phyloP scores from a whole-genome alignment of 2,113 vertebrate species.

The Marmota flaviventris region DNA sequence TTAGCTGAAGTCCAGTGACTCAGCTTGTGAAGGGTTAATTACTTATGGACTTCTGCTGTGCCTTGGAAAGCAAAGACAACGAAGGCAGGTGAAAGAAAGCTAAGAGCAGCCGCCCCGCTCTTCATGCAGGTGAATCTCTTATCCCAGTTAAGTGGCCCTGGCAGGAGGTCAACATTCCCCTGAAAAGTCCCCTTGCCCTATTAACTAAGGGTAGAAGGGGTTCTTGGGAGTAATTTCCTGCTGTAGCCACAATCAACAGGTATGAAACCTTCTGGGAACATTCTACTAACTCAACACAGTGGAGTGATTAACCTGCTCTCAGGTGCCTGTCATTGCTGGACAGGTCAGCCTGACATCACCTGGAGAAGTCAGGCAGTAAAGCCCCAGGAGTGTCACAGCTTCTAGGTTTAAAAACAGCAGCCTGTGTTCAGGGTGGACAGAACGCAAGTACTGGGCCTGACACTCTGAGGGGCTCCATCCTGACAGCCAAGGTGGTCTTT shows the following conservation, averaged over 20 bases:
- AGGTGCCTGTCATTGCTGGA: constrained; percentile 21
- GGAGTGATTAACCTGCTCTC: neutral
- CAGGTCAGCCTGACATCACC: constrained; percentile 65
- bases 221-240: neutral
- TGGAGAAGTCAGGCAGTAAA: constrained; percentile 37
- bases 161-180: neutral
- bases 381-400: neutral
- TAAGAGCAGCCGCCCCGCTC: neutral
- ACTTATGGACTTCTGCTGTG: neutral
- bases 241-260: neutral
- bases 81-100: neutral
- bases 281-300: constrained; percentile 24
- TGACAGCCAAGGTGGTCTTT: neutral
- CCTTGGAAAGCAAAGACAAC: neutral
- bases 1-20: neutral
- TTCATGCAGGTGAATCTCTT: neutral
- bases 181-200: neutral
- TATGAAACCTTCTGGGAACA: constrained; percentile 42
- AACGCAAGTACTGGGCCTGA: neutral
- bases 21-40: constrained; percentile 32
- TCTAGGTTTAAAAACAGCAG: neutral
- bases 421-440: neutral
- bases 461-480: neutral
- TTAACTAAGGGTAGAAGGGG: neutral
- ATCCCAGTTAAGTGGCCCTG: neutral